phyloP scores from a whole-genome alignment of 2,113 vertebrate genomes.

The Isichthys henryi region DNA sequence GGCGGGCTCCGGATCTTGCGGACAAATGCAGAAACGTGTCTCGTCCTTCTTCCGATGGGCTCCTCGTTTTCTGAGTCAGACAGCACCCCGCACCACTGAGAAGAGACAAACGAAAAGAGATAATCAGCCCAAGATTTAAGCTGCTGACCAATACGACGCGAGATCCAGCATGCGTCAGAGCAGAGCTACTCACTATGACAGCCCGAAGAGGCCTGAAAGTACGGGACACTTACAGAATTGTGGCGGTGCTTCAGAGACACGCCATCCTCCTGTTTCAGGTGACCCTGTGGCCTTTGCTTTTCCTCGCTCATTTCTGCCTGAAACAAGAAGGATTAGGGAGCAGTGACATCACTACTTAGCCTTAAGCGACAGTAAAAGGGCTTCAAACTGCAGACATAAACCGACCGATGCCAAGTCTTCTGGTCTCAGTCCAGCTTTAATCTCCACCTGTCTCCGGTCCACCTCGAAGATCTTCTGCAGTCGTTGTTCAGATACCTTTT shows the following conservation, averaged over 20 bases:
- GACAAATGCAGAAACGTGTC: constrained; percentile 79
- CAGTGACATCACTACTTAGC: background rate
- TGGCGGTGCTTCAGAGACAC: constrained; percentile 26
- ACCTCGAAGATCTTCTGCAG: constrained; percentile 53
- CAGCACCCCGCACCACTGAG: constrained; percentile 49
- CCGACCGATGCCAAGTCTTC: background rate
- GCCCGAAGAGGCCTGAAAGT: background rate
- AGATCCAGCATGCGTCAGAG: background rate
- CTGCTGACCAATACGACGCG: background rate
- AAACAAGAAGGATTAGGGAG: constrained; percentile 15
- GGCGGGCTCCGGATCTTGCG: constrained; percentile 63
- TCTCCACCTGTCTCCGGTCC: constrained; percentile 33
- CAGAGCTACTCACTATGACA: background rate
- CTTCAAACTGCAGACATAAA: background rate
- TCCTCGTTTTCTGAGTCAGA: constrained; percentile 95
- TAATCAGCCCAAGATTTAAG: background rate
- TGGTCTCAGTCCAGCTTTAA: background rate
- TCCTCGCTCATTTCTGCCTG: constrained; percentile 44
- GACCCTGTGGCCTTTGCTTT: constrained; percentile 38
- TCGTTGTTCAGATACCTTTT: constrained; percentile 56
- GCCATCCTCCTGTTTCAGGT: constrained; percentile 37
- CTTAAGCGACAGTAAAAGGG: background rate
- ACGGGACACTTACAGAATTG: constrained; percentile 41
- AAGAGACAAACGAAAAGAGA: constrained; percentile 8
- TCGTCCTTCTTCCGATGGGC: constrained; percentile 69